Base-by-base conservation (phyloP, 2,888 invertebrate genomes). In the Cryptocephalus primarius region DNA sequence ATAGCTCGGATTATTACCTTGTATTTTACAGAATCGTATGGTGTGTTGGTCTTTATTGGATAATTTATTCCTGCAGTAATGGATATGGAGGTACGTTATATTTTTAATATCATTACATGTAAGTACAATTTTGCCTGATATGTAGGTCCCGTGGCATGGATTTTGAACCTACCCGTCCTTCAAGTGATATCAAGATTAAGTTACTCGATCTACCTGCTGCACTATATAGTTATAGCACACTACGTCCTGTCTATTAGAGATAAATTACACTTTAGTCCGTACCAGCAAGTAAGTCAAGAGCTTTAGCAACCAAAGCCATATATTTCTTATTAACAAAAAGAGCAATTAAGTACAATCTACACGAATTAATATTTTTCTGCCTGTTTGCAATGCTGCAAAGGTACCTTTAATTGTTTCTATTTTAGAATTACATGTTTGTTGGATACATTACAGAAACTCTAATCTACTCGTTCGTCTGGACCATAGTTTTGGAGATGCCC, bases 151-250 rank as follows among this genome's bases (percentile, higher is more conserved):
- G 61, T 77, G 4, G 73, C 76, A 57, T 75, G 73, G 72, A 71
- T 77, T 49, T 62, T 78, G 1, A 74, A 74, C 0, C 60, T 72
- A 1, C 57, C 62, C 6, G 54, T 75, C 33, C 77, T 77, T 71
- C 74, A 75, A 60, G 62, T 76, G 8, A 68, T 76, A 1, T 72
- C 73, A 1, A 70, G 76, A 10, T 61, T 79, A 8, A 75, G 76
- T 0, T 78, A 74, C 50, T 74, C 74, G 9, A 71, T 77, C 63
- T 78, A 76, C 54, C 58, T 59, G 8, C 36, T 52, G 9, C 59
- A 59, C 49, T 50, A 46, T n/a, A 14, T 48, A 12, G 52, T 56
- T 8, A 43, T 57, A 11, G 32, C 46, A 0, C 45, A 49, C 9
- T 43, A 42, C 42, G 10, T 51, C 1, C 14, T 52, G 8, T 33